These are phyloP conservation scores for Tethea ocularis DNA, from an alignment of 2,888 invertebrate species.

Conservation along the genomic window DNA sequence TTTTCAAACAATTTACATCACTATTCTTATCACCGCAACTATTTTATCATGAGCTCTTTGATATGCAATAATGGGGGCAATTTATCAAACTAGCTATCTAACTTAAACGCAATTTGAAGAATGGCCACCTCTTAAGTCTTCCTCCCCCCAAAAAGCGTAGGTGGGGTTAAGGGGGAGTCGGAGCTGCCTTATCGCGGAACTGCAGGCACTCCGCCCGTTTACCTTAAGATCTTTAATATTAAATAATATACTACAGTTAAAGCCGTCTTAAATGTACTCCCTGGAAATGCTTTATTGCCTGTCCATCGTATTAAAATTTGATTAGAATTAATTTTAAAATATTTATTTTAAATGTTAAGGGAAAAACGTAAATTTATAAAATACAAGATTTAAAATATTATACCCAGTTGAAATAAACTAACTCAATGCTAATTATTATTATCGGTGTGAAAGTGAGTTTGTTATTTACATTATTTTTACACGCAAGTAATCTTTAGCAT, in stretches of 20 bases:
- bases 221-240: constrained; percentile 84
- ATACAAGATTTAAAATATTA: too few relatives aligned
- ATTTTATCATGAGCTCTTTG: constrained; percentile 73
- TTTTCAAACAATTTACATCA: constrained; percentile 42
- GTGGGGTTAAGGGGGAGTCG: constrained; percentile 36
- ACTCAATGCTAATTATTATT: too few relatives aligned
- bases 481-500: too few relatives aligned
- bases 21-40: constrained; percentile 53
- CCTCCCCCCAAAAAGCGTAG: constrained; percentile 64
- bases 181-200: constrained; percentile 78
- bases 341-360: not conserved
- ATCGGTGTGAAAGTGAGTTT: too few relatives aligned
- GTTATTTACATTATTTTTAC: too few relatives aligned
- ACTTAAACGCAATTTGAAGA: constrained; percentile 83
- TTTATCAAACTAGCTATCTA: constrained; percentile 82
- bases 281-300: constrained; percentile 60
- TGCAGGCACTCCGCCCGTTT: constrained; percentile 80
- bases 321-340: not conserved
- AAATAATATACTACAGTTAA: constrained; percentile 81
- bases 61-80: constrained; percentile 80
- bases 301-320: constrained; percentile 19
- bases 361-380: too few relatives aligned
- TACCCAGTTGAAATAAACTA: too few relatives aligned
- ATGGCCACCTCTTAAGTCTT: constrained; percentile 78
- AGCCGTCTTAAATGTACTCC: constrained; percentile 64